Conservation (phyloP, 2,888 invertebrate species). For the Physocephala rufipes region DNA sequence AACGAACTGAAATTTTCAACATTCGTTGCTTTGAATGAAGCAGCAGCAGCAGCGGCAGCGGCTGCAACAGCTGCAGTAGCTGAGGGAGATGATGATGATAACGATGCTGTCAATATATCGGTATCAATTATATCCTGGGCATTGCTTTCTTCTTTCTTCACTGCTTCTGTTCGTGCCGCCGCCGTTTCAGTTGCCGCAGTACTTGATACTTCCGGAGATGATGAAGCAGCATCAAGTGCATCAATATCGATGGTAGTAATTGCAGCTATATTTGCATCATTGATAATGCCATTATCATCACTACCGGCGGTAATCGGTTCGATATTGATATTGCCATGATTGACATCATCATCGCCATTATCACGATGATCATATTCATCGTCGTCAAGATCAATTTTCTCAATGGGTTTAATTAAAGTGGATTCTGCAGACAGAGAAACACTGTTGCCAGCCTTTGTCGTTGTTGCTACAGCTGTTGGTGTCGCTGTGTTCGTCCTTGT, state of each 20-base stretch:
- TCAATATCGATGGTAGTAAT: constrained; percentile 45
- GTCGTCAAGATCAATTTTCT: constrained; percentile 49
- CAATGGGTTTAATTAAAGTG: constrained; percentile 36
- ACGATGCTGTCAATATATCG: constrained; percentile 44
- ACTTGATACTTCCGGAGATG: too few relatives aligned
- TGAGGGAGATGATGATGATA: constrained; percentile 21
- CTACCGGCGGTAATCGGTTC: background rate
- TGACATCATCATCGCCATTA: constrained; percentile 28
- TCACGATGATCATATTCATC: constrained; percentile 44
- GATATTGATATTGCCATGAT: background rate
- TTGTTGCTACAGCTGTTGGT: constrained; percentile 49
- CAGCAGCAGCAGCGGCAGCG: constrained; percentile 27
- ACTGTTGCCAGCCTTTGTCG: constrained; percentile 42
- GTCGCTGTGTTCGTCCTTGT: too few relatives aligned
- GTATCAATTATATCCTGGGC: constrained; percentile 48
- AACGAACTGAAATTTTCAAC: constrained; percentile 78
- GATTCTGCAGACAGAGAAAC: background rate
- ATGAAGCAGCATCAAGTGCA: constrained; percentile 33
- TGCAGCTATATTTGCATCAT: background rate
- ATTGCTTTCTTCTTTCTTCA: constrained; percentile 38
- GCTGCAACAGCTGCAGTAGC: constrained; percentile 23
- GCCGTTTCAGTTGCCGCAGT: constrained; percentile 47
- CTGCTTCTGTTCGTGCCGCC: constrained; percentile 51
- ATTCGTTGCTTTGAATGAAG: constrained; percentile 61
- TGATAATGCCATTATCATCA: background rate